Conservation (phyloP, 1,140 invertebrate genomes). For the Thaumetopoea pityocampa region DNA sequence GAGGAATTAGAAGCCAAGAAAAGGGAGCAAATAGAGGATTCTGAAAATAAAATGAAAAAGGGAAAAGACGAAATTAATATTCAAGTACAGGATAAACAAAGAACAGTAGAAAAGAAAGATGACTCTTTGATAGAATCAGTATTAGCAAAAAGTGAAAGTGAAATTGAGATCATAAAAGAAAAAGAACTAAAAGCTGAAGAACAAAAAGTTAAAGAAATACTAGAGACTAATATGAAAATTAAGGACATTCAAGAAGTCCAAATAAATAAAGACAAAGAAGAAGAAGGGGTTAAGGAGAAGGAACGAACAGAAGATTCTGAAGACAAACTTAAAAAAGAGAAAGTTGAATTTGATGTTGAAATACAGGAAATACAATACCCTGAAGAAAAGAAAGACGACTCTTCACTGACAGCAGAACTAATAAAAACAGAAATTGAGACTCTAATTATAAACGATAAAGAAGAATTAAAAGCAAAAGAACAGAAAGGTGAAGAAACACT, state of each 20-base stretch:
- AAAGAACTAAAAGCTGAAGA: constrained; percentile 23
- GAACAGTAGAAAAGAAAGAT: no score
- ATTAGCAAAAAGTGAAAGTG: no score
- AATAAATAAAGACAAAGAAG: constrained; percentile 19
- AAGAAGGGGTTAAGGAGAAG: constrained; percentile 19
- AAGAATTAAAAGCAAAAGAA: constrained; percentile 15
- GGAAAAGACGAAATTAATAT: no score
- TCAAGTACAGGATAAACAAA: no score
- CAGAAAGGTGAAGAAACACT: constrained; percentile 3
- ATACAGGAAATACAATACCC: constrained; percentile 20
- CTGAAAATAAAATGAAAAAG: constrained; percentile 7
- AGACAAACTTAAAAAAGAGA: constrained; percentile 16
- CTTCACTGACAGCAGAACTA: constrained; percentile 10
- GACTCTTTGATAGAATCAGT: no score
- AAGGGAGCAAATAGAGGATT: constrained; percentile 20
- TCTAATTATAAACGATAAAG: constrained; percentile 21
- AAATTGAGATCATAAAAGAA: constrained; percentile 21
- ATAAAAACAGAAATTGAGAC: neutral
- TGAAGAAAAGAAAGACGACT: constrained; percentile 20
- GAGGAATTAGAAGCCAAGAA: constrained; percentile 26
- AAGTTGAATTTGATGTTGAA: no score
- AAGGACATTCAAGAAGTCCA: constrained; percentile 20
- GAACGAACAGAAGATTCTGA: constrained; percentile 18
- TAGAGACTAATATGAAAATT: constrained; percentile 22
- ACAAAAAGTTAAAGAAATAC: constrained; percentile 13